Percentiles rank a stretch among this genome's conserved stretches.
Conservation (phyloP, 2,888 invertebrate species). For the Petrolisthes cinctipes region DNA sequence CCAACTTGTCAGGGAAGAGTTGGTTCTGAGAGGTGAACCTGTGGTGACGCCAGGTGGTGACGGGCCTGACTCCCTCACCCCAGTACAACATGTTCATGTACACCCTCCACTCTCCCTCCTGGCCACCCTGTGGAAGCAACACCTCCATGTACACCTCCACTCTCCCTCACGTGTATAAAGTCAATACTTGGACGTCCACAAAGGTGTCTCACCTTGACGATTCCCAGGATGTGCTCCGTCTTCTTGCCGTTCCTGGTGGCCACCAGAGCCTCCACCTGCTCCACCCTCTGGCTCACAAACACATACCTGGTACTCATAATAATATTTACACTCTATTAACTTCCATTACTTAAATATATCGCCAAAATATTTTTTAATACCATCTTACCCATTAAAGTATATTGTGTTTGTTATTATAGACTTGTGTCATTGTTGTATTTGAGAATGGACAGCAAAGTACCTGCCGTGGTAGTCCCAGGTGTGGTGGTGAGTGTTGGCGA, state of each 20-base stretch:
- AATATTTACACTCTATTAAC: no score
- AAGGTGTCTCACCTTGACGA: neutral
- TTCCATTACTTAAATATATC: no score
- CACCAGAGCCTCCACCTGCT: constrained; percentile 12
- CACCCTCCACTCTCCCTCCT: constrained; percentile 13
- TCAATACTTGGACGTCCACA: neutral
- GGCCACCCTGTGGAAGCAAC: neutral
- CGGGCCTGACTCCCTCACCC: constrained; percentile 23
- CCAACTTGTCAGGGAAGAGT: constrained; percentile 38
- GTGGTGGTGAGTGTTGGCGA: constrained; percentile 19
- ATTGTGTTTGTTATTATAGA: no score
- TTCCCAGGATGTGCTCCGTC: constrained; percentile 27
- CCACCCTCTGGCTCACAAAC: constrained; percentile 4
- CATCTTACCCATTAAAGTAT: no score
- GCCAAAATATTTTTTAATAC: no score
- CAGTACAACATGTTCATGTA: constrained; percentile 31
- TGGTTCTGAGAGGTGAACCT: constrained; percentile 6
- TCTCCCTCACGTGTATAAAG: neutral
- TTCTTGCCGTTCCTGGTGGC: constrained; percentile 27
- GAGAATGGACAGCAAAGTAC: neutral
- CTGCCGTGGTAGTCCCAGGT: constrained; percentile 39
- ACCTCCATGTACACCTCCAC: constrained; percentile 2
- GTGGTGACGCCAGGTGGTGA: constrained; percentile 11
- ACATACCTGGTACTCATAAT: constrained; percentile 4
- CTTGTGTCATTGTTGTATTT: no score